A percentile compares a stretch with the other conserved stretches of the same genome.
Evolutionary conservation across 2,113 vertebrate species (phyloP).

Genomic region (Micronycteris hirsuta): DNA sequence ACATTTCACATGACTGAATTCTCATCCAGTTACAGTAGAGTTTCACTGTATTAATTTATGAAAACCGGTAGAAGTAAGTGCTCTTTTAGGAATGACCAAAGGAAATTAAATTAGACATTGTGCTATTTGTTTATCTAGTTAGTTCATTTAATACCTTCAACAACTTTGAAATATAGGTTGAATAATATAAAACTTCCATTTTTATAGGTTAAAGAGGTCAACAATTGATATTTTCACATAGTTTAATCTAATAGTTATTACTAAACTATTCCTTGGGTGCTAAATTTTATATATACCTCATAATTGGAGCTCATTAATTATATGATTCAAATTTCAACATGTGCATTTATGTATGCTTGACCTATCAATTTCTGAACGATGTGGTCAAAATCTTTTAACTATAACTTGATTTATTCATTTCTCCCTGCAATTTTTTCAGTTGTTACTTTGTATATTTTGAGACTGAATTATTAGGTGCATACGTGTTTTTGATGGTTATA

Average conservation of each 20-base stretch:
- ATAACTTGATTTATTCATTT: not conserved
- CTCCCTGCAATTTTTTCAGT: not conserved
- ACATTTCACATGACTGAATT: not conserved
- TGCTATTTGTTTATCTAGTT: not conserved
- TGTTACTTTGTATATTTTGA: conserved; percentile 12
- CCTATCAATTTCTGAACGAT: not conserved
- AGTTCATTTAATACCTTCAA: not conserved
- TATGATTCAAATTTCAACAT: not conserved
- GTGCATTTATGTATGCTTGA: not conserved
- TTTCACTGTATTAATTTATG: conserved; percentile 9
- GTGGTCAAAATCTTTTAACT: not conserved
- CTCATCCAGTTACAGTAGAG: not conserved
- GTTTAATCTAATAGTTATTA: not conserved
- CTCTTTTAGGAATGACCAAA: not conserved
- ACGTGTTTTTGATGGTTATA: not conserved
- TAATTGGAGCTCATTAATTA: not conserved
- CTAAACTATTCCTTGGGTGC: not conserved
- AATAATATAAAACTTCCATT: not conserved
- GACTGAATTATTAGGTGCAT: not conserved
- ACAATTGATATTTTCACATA: not conserved
- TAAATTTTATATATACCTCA: not conserved
- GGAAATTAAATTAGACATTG: not conserved
- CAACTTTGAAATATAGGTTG: not conserved
- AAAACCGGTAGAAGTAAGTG: not conserved
- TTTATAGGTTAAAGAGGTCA: not conserved